These are phyloP conservation scores for Sebastes minor DNA, from an alignment of 2,797 vertebrate species.

Conservation along the genomic window DNA sequence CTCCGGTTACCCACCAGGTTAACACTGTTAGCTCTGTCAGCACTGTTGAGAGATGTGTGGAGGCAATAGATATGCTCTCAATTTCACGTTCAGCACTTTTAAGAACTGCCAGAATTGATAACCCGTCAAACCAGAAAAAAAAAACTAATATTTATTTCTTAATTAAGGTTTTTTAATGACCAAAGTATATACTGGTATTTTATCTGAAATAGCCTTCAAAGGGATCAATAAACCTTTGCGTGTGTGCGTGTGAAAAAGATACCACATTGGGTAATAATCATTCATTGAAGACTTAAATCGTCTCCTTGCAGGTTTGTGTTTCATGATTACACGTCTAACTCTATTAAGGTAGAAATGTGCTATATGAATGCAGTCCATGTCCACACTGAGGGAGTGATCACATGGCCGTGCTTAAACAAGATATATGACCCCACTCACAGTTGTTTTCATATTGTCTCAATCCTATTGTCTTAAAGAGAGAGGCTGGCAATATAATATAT, in stretches of 20 bases:
- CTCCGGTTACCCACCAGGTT: not conserved
- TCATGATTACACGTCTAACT: not conserved
- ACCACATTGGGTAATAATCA: conserved; percentile 7
- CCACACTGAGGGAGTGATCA: not conserved
- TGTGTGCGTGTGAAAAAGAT: not conserved
- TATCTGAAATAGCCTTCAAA: not conserved
- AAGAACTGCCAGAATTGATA: not conserved
- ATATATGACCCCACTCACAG: not conserved
- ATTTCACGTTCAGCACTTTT: too few species aligned
- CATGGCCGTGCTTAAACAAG: too few species aligned
- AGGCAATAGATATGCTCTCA: too few species aligned
- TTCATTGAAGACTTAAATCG: not conserved
- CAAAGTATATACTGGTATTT: not conserved
- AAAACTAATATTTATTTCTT: not conserved
- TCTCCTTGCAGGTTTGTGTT: not conserved
- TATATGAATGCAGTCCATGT: not conserved
- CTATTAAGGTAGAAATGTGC: not conserved
- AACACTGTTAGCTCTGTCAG: not conserved
- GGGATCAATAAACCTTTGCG: not conserved
- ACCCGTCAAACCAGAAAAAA: not conserved
- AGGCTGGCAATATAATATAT: too few species aligned
- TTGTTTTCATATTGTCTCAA: not conserved
- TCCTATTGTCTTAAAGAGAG: not conserved
- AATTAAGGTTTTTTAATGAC: conserved; percentile 13
- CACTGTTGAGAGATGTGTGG: not conserved